phyloP scores from a whole-genome alignment of 2,113 vertebrate genomes.

The Ochotona princeps region DNA sequence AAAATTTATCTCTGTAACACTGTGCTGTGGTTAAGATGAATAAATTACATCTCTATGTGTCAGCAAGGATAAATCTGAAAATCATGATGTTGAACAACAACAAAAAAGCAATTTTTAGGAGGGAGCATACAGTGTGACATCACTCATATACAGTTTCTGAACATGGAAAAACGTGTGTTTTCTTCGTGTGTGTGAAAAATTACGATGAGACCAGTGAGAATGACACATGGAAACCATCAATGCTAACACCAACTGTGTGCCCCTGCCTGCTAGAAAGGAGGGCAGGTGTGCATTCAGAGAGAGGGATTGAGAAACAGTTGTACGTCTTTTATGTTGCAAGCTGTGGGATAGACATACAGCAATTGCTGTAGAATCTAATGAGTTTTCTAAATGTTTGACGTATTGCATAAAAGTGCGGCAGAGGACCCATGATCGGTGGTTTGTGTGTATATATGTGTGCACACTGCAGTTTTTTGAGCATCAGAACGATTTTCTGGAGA shows the following conservation, averaged over 20 bases:
- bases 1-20: constrained; percentile 22
- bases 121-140: not conserved
- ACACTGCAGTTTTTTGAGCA: not conserved
- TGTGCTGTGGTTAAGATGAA: not conserved
- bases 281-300: not conserved
- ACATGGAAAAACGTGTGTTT: not conserved
- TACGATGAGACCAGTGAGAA: not conserved
- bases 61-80: not conserved
- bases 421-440: not conserved
- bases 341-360: not conserved
- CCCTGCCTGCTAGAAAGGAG: not conserved
- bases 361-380: not conserved
- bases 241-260: no score
- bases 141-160: not conserved
- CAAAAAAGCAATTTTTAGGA: not conserved
- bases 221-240: no score
- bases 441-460: no score
- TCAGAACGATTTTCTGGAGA: not conserved
- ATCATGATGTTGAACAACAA: not conserved
- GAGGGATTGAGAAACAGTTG: not conserved
- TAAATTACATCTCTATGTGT: not conserved
- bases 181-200: not conserved
- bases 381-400: not conserved
- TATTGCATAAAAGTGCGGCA: not conserved
- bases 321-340: not conserved